These are phyloP conservation scores for Dioctria linearis DNA, from an alignment of 2,888 invertebrate species.

Conservation along the genomic window DNA sequence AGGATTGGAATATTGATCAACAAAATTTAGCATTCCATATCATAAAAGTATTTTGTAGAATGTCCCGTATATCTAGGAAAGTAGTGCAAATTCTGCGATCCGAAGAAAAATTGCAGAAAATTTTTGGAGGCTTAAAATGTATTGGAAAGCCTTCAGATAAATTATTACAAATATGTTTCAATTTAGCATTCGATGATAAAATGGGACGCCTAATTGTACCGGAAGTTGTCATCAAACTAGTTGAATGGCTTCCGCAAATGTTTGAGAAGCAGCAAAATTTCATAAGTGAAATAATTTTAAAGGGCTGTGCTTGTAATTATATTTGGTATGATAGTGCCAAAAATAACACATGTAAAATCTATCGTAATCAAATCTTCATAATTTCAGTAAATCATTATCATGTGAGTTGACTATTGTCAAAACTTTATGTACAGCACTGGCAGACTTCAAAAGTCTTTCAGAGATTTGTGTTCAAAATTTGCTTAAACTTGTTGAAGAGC, in stretches of 20 bases:
- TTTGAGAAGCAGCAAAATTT: constrained; percentile 69
- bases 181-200: constrained; percentile 70
- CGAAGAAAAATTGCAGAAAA: constrained; percentile 64
- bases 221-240: constrained; percentile 72
- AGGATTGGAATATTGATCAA: constrained; percentile 67
- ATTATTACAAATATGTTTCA: constrained; percentile 71
- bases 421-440: constrained; percentile 71
- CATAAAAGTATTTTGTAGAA: constrained; percentile 64
- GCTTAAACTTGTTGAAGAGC: constrained; percentile 73
- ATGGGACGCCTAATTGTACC: constrained; percentile 67
- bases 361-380: background rate
- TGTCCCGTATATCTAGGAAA: constrained; percentile 64
- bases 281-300: constrained; percentile 68
- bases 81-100: constrained; percentile 64
- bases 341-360: background rate
- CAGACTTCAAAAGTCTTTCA: constrained; percentile 69
- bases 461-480: constrained; percentile 72
- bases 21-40: constrained; percentile 65
- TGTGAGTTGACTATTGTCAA: constrained; percentile 73
- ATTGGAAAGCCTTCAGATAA: constrained; percentile 71
- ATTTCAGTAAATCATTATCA: constrained; percentile 72
- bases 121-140: constrained; percentile 67
- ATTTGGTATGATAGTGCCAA: constrained; percentile 65
- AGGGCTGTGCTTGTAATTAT: constrained; percentile 72
- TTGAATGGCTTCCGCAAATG: constrained; percentile 73